Conservation (phyloP, 1,140 invertebrate genomes). For the Ridgeia piscesae region DNA sequence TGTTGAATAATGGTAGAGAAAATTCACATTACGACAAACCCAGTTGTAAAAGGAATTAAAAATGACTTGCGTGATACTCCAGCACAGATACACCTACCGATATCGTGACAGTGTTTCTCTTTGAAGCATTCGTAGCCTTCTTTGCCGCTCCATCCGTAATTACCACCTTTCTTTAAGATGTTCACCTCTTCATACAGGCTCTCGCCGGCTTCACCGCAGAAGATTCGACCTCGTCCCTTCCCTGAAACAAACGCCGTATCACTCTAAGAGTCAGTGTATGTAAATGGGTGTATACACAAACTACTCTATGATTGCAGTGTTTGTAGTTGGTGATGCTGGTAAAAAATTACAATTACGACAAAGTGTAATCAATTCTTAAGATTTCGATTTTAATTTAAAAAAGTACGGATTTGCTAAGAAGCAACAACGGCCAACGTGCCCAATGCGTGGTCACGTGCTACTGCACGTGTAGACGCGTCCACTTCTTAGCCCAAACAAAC, state of each 20-base stretch:
- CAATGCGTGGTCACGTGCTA: no score
- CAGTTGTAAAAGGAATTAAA: no score
- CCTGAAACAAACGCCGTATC: slow-evolving; percentile 31
- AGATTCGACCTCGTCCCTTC: slow-evolving; percentile 43
- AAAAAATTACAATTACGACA: background rate
- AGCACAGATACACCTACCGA: slow-evolving; percentile 1
- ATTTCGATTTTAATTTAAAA: background rate
- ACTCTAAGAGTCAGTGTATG: background rate
- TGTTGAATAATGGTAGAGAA: background rate
- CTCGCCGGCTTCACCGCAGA: slow-evolving; percentile 56
- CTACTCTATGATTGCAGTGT: no score
- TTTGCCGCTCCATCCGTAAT: slow-evolving; percentile 52
- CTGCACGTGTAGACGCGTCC: no score
- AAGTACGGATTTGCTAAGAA: no score
- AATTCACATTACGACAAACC: background rate
- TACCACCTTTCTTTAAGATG: slow-evolving; percentile 48
- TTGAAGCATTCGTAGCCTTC: slow-evolving; percentile 43
- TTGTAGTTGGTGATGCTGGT: no score
- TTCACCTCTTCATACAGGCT: slow-evolving; percentile 48
- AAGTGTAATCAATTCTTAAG: background rate
- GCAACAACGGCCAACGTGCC: no score
- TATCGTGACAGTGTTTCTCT: slow-evolving; percentile 6
- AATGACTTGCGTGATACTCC: background rate
- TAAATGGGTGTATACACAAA: background rate
- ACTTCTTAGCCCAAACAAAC: no score